Evolutionary conservation across 2,113 vertebrate species (phyloP), one percentile per base, ranked within the genome.

Genomic region (Calidris pygmaea): DNA sequence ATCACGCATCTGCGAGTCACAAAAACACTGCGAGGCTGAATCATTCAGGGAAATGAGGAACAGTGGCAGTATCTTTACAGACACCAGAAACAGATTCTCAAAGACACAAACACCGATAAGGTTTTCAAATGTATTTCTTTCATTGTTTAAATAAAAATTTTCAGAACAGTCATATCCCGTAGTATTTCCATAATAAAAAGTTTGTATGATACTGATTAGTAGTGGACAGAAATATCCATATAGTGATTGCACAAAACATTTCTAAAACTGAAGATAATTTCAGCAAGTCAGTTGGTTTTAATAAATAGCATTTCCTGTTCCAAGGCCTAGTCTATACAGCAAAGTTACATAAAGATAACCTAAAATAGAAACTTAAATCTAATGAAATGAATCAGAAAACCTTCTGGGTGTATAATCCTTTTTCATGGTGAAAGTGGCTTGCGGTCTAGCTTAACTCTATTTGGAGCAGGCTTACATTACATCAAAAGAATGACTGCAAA

Each of bases 401-500:
- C 77, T 81, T 75, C 80, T 94, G 84, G 70, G 74, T 85, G 76
- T 70, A 76, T 89, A 93, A 94, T 91, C 85, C 66, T 87, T 93
- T 96, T 87, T 83, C 91, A 89, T 18, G 66, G 78, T 76, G 62
- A 41, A 87, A 85, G 66, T 59, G n/a, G 66, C 78, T 83, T 75
- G 65, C 0, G 0, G 62, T 65, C 77, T 68, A 82, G 53, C 80
- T 97, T 87, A 90, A 85, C n/a, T 95, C 92, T 92, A 34, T 6
- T 63, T 39, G 76, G 88, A 96, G 65, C 53, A 94, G 79, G 68
- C 76, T 95, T 74, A 90, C 30, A 59, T 26, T 55, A 94, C 90
- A 94, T 88, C 87, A 93, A 85, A 95, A 96, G 75, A 96, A 85
- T 0, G 3, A 82, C 88, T 90, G 91, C 92, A 97, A 92, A 96